A percentile compares a stretch with the other conserved stretches of the same genome.
These are phyloP conservation scores for Lepeophtheirus nordmannii DNA, from an alignment of 2,888 invertebrate genomes.

Conservation along the genomic window DNA sequence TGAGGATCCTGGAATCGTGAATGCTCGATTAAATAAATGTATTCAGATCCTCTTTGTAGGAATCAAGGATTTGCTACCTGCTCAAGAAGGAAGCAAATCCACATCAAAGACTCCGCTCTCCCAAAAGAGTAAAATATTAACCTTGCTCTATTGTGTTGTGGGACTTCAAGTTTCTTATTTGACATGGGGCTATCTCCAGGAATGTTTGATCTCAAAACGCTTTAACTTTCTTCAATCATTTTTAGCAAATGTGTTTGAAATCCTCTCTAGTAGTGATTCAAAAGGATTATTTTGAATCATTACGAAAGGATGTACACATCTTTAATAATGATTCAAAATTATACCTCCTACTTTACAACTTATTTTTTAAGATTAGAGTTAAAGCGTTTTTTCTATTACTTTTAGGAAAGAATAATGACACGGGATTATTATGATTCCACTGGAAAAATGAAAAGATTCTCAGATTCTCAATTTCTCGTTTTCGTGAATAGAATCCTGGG, in stretches of 20 bases:
- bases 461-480: constrained; percentile 90
- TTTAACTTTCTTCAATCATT: too few relatives aligned
- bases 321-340: too few relatives aligned
- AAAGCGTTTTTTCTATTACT: not conserved
- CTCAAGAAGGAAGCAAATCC: not conserved
- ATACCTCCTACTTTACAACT: too few relatives aligned
- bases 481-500: constrained; percentile 85
- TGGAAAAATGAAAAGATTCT: constrained; percentile 54
- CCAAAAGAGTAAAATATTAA: not conserved
- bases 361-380: too few relatives aligned
- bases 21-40: not conserved
- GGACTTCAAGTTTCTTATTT: constrained; percentile 81
- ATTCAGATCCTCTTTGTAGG: not conserved
- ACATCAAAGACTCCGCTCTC: not conserved
- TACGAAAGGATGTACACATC: too few relatives aligned
- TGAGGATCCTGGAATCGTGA: not conserved
- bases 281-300: too few relatives aligned
- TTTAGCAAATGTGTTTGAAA: too few relatives aligned
- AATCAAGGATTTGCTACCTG: not conserved
- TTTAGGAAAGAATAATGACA: constrained; percentile 69
- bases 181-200: constrained; percentile 91
- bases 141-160: constrained; percentile 47
- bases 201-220: constrained; percentile 34
- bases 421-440: constrained; percentile 49
- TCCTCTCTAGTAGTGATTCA: too few relatives aligned